phyloP scores from a whole-genome alignment of 2,113 vertebrate species.

The Sylvietta virens region DNA sequence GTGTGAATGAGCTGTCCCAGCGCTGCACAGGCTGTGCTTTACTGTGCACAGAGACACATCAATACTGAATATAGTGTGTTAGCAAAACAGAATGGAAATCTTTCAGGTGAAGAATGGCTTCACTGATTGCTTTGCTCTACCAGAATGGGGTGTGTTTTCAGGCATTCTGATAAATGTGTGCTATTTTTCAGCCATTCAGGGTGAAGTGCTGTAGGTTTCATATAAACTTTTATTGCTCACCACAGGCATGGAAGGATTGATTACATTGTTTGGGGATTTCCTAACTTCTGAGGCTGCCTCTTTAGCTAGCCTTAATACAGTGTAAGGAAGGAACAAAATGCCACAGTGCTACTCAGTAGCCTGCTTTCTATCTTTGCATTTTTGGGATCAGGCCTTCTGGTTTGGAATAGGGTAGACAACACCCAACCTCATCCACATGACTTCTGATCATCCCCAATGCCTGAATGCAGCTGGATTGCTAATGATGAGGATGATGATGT shows the following conservation, averaged over 20 bases:
- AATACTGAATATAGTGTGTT: slow-evolving; percentile 38
- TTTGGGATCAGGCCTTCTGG: neutral
- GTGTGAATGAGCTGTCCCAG: neutral
- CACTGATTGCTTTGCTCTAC: slow-evolving; percentile 50
- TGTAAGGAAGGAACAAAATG: neutral
- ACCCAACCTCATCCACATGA: neutral
- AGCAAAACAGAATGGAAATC: slow-evolving; percentile 60
- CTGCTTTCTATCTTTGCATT: neutral
- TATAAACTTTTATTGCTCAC: slow-evolving; percentile 59
- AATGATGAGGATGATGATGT: neutral
- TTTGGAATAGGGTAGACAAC: neutral
- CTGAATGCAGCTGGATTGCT: neutral
- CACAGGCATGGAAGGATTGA: slow-evolving; percentile 56
- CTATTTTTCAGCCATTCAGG: slow-evolving; percentile 57
- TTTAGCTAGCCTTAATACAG: neutral
- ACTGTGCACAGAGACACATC: neutral
- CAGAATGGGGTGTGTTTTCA: slow-evolving; percentile 59
- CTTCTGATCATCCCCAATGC: neutral
- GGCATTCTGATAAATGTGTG: slow-evolving; percentile 61
- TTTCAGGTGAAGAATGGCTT: slow-evolving; percentile 59
- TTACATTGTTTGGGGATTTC: slow-evolving; percentile 55
- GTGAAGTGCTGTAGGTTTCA: slow-evolving; percentile 52
- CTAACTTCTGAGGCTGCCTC: slow-evolving; percentile 34
- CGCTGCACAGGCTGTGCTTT: neutral
- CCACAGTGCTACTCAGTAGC: neutral